Evolutionary conservation across 2,797 vertebrate species (phyloP).

Genomic region (Craterocephalus amniculus): DNA sequence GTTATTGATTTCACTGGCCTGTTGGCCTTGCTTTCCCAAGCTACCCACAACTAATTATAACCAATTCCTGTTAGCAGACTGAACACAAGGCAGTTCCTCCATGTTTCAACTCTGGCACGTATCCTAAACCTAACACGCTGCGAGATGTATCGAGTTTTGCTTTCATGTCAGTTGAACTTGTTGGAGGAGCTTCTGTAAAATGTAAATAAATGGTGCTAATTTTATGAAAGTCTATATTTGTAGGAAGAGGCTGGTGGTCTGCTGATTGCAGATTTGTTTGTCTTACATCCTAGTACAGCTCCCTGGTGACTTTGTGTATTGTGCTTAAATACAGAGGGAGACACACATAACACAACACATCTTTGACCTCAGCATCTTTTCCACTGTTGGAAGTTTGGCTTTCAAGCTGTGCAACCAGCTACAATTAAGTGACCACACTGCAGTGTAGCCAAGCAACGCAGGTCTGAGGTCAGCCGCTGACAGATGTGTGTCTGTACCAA

Average conservation of each 20-base stretch:
- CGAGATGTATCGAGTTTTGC: background rate
- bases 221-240: background rate
- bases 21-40: constrained; percentile 60
- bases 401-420: constrained; percentile 1
- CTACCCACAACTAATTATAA: constrained; percentile 72
- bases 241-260: background rate
- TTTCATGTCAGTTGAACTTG: background rate
- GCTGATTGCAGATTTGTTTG: background rate
- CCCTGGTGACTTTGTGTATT: background rate
- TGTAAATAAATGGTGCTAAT: background rate
- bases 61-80: constrained; percentile 42
- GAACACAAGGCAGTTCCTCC: constrained; percentile 16
- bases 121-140: constrained; percentile 3
- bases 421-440: constrained; percentile 1
- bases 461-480: constrained; percentile 6
- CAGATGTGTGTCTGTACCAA: background rate
- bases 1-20: constrained; percentile 74
- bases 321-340: background rate
- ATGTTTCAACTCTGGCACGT: constrained; percentile 12
- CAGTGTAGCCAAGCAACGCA: background rate
- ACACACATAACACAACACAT: constrained; percentile 1
- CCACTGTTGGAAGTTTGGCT: background rate
- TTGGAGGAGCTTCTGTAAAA: background rate
- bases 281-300: background rate
- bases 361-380: constrained; percentile 3